Conservation (phyloP, 2,797 vertebrate species). For the Pelodytes ibericus region DNA sequence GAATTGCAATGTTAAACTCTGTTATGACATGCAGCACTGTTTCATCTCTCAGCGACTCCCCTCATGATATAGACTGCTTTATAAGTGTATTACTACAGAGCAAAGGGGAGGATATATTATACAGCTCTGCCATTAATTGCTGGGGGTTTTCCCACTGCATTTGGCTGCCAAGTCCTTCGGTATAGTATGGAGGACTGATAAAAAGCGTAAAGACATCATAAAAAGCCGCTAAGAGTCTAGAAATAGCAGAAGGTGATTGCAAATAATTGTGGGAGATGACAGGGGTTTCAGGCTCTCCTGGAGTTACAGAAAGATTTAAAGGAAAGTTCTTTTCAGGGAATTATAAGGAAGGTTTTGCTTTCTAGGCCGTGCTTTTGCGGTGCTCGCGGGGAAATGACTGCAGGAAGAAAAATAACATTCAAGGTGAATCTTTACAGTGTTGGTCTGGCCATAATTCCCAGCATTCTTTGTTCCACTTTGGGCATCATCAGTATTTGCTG, state of each 20-base stretch:
- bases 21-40: not conserved
- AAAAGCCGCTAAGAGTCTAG: not conserved
- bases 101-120: not conserved
- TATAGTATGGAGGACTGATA: slow-evolving; percentile 7
- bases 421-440: no score
- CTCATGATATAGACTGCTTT: not conserved
- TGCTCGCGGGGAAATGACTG: no score
- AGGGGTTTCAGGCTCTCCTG: not conserved
- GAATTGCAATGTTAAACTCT: not conserved
- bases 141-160: not conserved
- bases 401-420: no score
- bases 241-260: slow-evolving; percentile 20
- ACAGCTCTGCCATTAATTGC: slow-evolving; percentile 6
- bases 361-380: no score
- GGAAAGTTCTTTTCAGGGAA: not conserved
- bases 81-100: not conserved
- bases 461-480: no score
- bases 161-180: not conserved
- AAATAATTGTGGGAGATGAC: not conserved
- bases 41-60: not conserved
- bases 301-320: not conserved
- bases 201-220: slow-evolving; percentile 1
- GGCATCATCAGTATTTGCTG: no score
- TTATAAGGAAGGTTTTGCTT: not conserved
- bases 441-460: no score